phyloP scores from a whole-genome alignment of 2,888 invertebrate genomes.

The Heliconius hortense region DNA sequence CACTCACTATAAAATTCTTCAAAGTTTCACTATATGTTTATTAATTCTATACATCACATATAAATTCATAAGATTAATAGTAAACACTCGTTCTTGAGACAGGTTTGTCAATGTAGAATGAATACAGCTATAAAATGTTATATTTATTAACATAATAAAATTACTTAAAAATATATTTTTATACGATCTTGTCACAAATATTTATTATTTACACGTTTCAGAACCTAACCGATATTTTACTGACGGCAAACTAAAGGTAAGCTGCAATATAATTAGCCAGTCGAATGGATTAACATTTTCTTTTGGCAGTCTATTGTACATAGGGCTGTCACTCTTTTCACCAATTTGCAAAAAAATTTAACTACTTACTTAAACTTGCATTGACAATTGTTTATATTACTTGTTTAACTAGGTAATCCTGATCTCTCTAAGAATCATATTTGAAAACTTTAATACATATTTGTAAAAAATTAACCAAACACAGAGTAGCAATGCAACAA shows the following conservation, averaged over 20 bases:
- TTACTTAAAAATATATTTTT: slow-evolving; percentile 9
- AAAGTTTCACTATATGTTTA: slow-evolving; percentile 21
- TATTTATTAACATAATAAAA: slow-evolving; percentile 25
- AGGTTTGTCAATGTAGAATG: not conserved
- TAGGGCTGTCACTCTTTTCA: slow-evolving; percentile 44
- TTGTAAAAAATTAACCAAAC: not conserved
- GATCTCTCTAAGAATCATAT: too few relatives aligned
- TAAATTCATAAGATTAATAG: slow-evolving; percentile 24
- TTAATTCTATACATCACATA: slow-evolving; percentile 22
- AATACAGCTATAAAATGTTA: slow-evolving; percentile 11
- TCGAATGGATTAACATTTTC: slow-evolving; percentile 75
- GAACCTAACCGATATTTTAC: slow-evolving; percentile 60
- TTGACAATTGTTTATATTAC: not conserved
- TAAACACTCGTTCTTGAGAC: slow-evolving; percentile 1
- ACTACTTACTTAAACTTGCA: not conserved
- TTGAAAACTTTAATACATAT: too few relatives aligned
- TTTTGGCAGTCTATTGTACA: slow-evolving; percentile 70
- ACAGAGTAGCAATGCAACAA: not conserved
- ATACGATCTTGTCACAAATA: not conserved
- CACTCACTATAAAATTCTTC: slow-evolving; percentile 28
- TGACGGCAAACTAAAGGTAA: slow-evolving; percentile 75
- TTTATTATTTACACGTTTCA: slow-evolving; percentile 33
- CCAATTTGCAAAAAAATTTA: not conserved
- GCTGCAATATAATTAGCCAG: slow-evolving; percentile 69
- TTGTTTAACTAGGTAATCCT: too few relatives aligned